Evolutionary conservation across 2,888 invertebrate species (phyloP).

Genomic region (Brenthis daphne): DNA sequence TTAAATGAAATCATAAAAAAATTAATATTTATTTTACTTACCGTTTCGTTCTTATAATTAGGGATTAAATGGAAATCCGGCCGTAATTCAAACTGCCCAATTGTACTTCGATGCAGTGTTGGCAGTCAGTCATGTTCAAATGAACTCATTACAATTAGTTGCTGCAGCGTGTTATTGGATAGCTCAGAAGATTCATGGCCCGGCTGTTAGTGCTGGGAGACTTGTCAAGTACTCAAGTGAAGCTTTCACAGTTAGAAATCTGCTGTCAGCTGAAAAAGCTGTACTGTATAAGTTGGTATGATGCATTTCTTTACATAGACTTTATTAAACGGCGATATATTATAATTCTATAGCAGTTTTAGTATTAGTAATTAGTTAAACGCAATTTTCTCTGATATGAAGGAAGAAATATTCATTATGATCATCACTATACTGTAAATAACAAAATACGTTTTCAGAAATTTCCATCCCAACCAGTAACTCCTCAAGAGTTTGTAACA

Average conservation of each 20-base stretch:
- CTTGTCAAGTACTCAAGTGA: constrained; percentile 53
- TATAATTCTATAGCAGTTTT: no score
- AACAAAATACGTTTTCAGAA: constrained; percentile 47
- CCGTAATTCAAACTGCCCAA: constrained; percentile 58
- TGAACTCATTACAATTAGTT: constrained; percentile 60
- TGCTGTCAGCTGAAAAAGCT: constrained; percentile 55
- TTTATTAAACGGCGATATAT: background rate
- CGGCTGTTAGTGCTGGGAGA: constrained; percentile 45
- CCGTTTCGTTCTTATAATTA: constrained; percentile 33
- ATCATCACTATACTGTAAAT: background rate
- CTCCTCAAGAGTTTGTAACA: constrained; percentile 64
- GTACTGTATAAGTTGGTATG: constrained; percentile 59
- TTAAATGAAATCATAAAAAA: background rate
- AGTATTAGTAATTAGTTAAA: background rate
- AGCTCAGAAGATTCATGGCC: constrained; percentile 61
- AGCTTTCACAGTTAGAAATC: constrained; percentile 50
- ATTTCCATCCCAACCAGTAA: constrained; percentile 60
- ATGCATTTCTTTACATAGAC: background rate
- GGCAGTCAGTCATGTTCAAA: constrained; percentile 43
- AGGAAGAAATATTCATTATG: background rate
- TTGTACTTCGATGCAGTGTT: constrained; percentile 67
- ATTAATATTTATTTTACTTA: background rate
- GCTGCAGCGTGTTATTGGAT: constrained; percentile 72
- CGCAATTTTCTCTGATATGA: no score
- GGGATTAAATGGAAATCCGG: constrained; percentile 60